Conservation (phyloP, 2,888 invertebrate species). For the Nowickia ferox region DNA sequence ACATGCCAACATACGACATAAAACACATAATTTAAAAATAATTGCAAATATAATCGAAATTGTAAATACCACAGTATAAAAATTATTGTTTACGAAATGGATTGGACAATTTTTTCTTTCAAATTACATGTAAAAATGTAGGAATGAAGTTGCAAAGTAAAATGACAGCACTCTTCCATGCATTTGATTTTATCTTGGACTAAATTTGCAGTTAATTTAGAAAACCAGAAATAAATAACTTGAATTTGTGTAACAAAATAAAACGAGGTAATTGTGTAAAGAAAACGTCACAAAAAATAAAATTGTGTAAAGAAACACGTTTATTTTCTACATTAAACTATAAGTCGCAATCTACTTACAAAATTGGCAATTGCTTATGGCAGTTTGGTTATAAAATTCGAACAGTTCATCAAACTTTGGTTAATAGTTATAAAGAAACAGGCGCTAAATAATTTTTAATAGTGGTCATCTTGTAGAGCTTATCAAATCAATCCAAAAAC, state of each 20-base stretch:
- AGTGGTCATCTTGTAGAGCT: no score
- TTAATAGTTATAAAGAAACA: background rate
- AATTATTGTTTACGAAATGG: background rate
- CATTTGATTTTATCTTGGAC: background rate
- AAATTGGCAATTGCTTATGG: constrained; percentile 17
- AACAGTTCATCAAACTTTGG: background rate
- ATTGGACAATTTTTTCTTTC: background rate
- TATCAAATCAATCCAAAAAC: no score
- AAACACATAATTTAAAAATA: no score
- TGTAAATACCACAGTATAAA: no score
- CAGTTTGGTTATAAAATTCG: constrained; percentile 8
- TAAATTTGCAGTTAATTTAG: constrained; percentile 4
- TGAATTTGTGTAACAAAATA: constrained; percentile 18
- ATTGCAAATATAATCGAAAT: no score
- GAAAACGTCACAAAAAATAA: background rate
- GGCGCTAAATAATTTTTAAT: background rate
- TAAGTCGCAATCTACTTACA: constrained; percentile 33
- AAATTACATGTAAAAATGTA: background rate
- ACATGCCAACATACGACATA: no score
- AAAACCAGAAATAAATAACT: constrained; percentile 51
- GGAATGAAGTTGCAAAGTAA: background rate
- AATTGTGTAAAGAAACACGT: constrained; percentile 22
- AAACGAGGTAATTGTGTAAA: background rate
- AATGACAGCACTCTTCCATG: constrained; percentile 11
- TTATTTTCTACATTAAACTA: constrained; percentile 23